A percentile compares a stretch with the other conserved stretches of the same genome.
Evolutionary conservation across 2,113 vertebrate genomes (phyloP).

Genomic region (Grammomys dolichurus): DNA sequence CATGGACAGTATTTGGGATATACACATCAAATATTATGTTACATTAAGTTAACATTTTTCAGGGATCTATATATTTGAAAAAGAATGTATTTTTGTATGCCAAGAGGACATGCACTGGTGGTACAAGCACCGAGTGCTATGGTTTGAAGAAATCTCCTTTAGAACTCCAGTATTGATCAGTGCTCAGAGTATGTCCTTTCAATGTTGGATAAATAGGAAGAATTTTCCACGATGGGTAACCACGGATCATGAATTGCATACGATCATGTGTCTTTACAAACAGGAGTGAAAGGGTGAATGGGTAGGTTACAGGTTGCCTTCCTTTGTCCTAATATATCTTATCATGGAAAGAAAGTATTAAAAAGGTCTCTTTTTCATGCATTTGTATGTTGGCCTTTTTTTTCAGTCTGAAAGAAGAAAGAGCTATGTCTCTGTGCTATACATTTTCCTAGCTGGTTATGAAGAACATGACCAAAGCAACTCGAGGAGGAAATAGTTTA

Average conservation of each 20-base stretch:
- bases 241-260: not conserved
- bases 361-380: not conserved
- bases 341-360: not conserved
- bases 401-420: not conserved
- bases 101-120: fast-evolving
- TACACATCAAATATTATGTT: not conserved
- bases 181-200: not conserved
- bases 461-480: not conserved
- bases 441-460: not conserved
- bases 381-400: not conserved
- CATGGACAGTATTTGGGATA: not conserved
- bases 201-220: not conserved
- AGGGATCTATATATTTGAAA: not conserved
- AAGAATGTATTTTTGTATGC: not conserved
- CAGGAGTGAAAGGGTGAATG: fast-evolving
- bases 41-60: not conserved
- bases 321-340: not conserved
- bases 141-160: not conserved
- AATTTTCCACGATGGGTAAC: not conserved
- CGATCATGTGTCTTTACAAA: not conserved
- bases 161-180: not conserved
- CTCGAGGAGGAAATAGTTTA: not conserved
- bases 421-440: not conserved
- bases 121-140: not conserved
- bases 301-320: fast-evolving